phyloP scores from a whole-genome alignment of 2,888 invertebrate species.

The Anodontia alba region DNA sequence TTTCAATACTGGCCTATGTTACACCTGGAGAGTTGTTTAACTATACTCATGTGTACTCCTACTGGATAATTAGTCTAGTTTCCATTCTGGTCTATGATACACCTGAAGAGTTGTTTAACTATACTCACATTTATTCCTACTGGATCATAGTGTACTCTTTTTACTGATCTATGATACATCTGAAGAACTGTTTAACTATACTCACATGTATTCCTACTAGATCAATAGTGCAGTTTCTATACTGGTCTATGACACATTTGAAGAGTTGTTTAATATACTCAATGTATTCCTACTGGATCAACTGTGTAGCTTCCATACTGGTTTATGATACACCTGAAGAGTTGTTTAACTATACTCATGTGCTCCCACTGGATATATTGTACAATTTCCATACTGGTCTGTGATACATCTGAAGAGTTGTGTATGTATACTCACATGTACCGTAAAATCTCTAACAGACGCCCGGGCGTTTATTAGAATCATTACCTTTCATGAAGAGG shows the following conservation, averaged over 20 bases:
- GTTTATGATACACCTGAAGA: constrained; percentile 94
- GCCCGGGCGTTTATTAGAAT: no score
- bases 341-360: constrained; percentile 96
- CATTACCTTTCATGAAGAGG: no score
- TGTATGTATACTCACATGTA: no score
- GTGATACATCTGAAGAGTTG: constrained; percentile 94
- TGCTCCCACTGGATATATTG: constrained; percentile 87
- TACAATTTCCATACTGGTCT: constrained; percentile 94
- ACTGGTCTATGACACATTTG: constrained; percentile 96
- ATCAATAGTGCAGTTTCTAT: constrained; percentile 92
- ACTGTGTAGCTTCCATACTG: constrained; percentile 95
- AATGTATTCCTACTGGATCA: constrained; percentile 84
- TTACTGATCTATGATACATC: constrained; percentile 97
- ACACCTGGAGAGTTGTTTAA: constrained; percentile 95
- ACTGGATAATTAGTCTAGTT: constrained; percentile 89
- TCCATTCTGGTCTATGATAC: constrained; percentile 95
- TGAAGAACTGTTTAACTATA: constrained; percentile 93
- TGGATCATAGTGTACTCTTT: constrained; percentile 89
- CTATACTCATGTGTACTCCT: constrained; percentile 85
- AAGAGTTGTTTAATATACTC: constrained; percentile 88
- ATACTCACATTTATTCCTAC: no score
- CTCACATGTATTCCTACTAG: constrained; percentile 80
- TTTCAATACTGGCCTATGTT: constrained; percentile 94
- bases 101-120: constrained; percentile 94
- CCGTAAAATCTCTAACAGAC: no score